Conservation (phyloP, 2,797 vertebrate species). For the Melanogrammus aeglefinus region DNA sequence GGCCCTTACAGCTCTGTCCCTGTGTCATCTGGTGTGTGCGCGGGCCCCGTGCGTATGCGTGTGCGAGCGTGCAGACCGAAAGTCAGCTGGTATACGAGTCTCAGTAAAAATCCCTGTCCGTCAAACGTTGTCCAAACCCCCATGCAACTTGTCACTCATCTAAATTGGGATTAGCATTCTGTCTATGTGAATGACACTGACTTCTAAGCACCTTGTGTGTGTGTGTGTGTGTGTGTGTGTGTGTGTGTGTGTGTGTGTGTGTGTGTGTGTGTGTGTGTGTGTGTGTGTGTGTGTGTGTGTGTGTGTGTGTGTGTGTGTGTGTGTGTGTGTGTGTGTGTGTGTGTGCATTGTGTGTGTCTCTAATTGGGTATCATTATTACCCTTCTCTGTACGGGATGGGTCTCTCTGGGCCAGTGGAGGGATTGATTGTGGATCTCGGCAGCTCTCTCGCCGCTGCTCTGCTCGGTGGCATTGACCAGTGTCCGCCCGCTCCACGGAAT, state of each 20-base stretch:
- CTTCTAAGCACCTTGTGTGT: constrained; percentile 18
- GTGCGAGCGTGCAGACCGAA: constrained; percentile 51
- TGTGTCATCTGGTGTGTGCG: constrained; percentile 53
- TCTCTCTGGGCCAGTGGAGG: constrained; percentile 53
- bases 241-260: constrained; percentile 1
- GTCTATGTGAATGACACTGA: constrained; percentile 39
- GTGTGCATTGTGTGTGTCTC: constrained; percentile 28
- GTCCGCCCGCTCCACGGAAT: constrained; percentile 34
- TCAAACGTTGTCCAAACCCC: constrained; percentile 77
- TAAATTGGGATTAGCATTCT: constrained; percentile 41
- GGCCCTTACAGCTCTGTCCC: constrained; percentile 70
- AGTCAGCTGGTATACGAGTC: constrained; percentile 87
- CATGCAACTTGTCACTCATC: constrained; percentile 62
- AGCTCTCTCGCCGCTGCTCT: constrained; percentile 41
- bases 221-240: constrained; percentile 15
- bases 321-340: not conserved
- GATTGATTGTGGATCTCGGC: constrained; percentile 60
- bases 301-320: constrained; percentile 19
- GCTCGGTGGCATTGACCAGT: constrained; percentile 61
- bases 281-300: constrained; percentile 25
- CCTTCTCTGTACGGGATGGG: constrained; percentile 53
- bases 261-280: constrained; percentile 19
- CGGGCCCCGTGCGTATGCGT: constrained; percentile 16
- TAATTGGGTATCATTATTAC: constrained; percentile 68
- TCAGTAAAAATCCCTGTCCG: constrained; percentile 74